Evolutionary conservation across 2,797 vertebrate species (phyloP), one percentile per base, ranked within the genome.

Genomic region (Darevskia mixta): DNA sequence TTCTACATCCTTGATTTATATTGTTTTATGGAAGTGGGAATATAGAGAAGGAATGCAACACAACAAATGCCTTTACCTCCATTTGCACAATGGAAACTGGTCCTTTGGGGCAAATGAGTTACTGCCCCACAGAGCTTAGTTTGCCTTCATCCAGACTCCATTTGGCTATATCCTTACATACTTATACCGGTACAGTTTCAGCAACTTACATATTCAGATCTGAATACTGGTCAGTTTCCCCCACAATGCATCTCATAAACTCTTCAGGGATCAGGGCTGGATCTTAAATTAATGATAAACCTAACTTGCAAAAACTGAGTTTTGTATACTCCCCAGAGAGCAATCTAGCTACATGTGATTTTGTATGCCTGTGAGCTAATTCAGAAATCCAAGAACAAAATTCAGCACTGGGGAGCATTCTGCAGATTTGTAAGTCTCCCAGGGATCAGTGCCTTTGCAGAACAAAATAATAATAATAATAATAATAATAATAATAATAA

Each of bases 311-410:
- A 35, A 84, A 38, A 58, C 61, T 64, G 8, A 86, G 8, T 81
- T 89, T 85, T 89, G 66, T 73, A 13, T 18, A 43, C 2, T 94
- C 86, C 69, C 78, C 29, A 79, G 79, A 82, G 8, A 85, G 8
- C 10, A 82, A 87, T 82, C 41, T 43, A 73, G 61, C n/a, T 90
- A 67, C 18, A 18, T 41, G 25, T 4, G n/a, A 29, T 71, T 92
- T 88, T 87, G 23, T 35, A 79, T 3, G 20, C 85, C 64, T 5
- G 6, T 81, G 77, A 91, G 32, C 79, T 82, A 72, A 88, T 90
- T 87, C 75, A 84, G 86, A 92, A 61, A 73, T 73, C n/a, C 20
- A 83, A 88, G 11, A 64, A 64, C 82, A 91, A 86, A 91, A 77
- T 2, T 4, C 45, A 20, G 18, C 27, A 17, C 72, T 64, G 83